phyloP scores from a whole-genome alignment of 2,888 invertebrate genomes.

The Idaea aversata region DNA sequence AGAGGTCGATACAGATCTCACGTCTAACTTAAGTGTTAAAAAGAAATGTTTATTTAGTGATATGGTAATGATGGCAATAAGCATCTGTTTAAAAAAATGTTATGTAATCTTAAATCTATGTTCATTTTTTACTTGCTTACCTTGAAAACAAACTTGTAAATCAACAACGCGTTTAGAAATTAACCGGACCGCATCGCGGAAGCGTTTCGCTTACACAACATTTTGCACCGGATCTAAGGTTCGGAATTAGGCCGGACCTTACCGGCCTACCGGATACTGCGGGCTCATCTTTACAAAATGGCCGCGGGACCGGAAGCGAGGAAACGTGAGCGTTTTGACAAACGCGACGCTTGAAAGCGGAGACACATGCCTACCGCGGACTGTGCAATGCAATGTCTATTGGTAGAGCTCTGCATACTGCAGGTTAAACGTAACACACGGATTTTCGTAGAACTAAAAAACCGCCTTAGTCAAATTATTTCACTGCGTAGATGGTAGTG shows the following conservation, averaged over 20 bases:
- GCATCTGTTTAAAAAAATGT: not conserved
- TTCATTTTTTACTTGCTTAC: constrained; percentile 9
- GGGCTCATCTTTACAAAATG: constrained; percentile 74
- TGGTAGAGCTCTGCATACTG: not conserved
- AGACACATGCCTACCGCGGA: constrained; percentile 54
- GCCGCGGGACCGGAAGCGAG: constrained; percentile 62
- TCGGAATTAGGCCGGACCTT: constrained; percentile 52
- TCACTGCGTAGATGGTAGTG: no score
- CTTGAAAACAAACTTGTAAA: constrained; percentile 28
- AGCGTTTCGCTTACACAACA: constrained; percentile 71
- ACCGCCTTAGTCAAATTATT: no score
- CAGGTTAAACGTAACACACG: not conserved
- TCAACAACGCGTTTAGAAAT: constrained; percentile 16
- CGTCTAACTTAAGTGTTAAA: constrained; percentile 22
- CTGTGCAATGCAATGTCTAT: constrained; percentile 43
- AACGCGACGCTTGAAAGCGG: constrained; percentile 64
- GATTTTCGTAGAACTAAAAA: no score
- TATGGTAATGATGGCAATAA: not conserved
- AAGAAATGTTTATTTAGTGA: constrained; percentile 2
- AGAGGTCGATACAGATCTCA: constrained; percentile 49
- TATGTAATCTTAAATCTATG: not conserved
- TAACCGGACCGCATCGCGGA: constrained; percentile 40
- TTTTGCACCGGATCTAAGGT: constrained; percentile 64
- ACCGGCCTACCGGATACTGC: constrained; percentile 57
- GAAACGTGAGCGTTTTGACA: constrained; percentile 78